Evolutionary conservation across 2,888 invertebrate species (phyloP), one percentile per base, ranked within the genome.

Genomic region (Choristoneura rosaceana): DNA sequence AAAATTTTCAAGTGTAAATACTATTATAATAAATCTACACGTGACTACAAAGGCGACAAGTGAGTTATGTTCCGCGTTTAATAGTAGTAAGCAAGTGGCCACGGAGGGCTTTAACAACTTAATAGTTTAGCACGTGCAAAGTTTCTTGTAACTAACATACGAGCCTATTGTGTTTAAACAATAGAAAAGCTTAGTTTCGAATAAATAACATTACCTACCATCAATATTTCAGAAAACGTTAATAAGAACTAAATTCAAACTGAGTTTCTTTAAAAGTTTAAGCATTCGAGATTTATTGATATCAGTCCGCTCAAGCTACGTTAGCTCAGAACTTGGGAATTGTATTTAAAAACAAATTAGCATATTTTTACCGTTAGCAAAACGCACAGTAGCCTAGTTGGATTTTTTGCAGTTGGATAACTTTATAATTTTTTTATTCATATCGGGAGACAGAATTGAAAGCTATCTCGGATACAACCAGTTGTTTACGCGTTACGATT

Each of bases 51-150:
- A 60, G 47, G 61, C 9, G 25, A n/a, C 5, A 15, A 55, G 50
- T 61, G 41, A 69, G 61, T 43, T 52, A 55, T 33, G 52, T 43
- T 52, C 52, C 25, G 41, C 34, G 50, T 61, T 61, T 68, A 68
- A 73, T 74, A 75, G 65, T 70, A 74, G 65, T 70, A 74, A 73
- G 65, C 52, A 65, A 52, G 52, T 69, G 41, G 41, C 69, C 41
- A n/a, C 50, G 34, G 9, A 50, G 38, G 50, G 52, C 69, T 68
- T 25, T n/a, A 41, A 50, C 50, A 10, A 69, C 61, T 52, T 62
- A 52, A 62, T 43, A 15, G 34, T 61, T 68, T 47, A 47, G 14
- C 41, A 25, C 52, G 38, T 41, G 34, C 33, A 45, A 59, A 12
- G 68, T 68, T 69, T 61, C 41, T 52, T 52, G 43, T 52, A 52